These are phyloP conservation scores for Hetaerina americana DNA, from an alignment of 1,140 invertebrate species.

Conservation along the genomic window DNA sequence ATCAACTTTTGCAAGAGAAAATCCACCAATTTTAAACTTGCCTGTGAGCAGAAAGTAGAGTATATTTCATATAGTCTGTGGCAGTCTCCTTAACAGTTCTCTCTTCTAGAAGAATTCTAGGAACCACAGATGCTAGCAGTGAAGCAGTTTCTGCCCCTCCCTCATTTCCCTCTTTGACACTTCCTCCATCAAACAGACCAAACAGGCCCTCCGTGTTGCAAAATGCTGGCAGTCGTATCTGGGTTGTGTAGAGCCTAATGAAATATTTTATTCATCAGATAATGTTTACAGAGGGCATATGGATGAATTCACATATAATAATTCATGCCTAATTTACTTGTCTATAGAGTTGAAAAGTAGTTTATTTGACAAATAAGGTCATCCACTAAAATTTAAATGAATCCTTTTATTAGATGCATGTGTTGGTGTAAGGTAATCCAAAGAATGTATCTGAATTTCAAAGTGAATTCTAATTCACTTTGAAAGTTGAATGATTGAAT, in stretches of 20 bases:
- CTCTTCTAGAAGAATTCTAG: constrained; percentile 61
- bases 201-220: constrained; percentile 66
- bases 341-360: too few relatives aligned
- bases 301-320: too few relatives aligned
- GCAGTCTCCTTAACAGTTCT: constrained; percentile 63
- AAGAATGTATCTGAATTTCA: too few relatives aligned
- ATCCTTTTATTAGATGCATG: too few relatives aligned
- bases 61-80: constrained; percentile 70
- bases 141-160: constrained; percentile 38
- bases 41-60: constrained; percentile 54
- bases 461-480: too few relatives aligned
- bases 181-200: constrained; percentile 53
- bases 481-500: too few relatives aligned
- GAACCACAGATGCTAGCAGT: constrained; percentile 55
- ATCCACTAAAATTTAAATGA: too few relatives aligned
- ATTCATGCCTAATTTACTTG: too few relatives aligned
- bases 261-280: constrained; percentile 6
- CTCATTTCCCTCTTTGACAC: constrained; percentile 13
- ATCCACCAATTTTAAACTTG: too few relatives aligned
- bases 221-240: constrained; percentile 60
- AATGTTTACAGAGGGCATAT: not conserved
- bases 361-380: too few relatives aligned
- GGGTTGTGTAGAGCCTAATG: constrained; percentile 50
- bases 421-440: too few relatives aligned
- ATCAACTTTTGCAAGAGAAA: too few relatives aligned